Conservation (phyloP, 2,113 vertebrate species). For the Halcyon senegalensis region DNA sequence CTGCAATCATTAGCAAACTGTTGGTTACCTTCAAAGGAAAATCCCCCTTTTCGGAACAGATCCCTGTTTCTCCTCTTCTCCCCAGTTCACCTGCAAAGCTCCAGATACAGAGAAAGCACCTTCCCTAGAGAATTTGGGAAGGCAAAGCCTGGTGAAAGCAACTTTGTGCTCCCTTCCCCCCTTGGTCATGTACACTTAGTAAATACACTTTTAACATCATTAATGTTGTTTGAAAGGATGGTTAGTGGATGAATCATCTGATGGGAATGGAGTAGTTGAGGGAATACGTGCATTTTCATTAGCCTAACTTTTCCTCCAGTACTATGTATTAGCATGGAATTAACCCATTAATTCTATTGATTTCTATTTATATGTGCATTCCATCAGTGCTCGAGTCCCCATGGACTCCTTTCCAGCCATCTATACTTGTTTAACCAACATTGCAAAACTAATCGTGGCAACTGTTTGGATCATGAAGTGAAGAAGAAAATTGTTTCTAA, state of each 20-base stretch:
- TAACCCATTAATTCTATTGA: slow-evolving; percentile 72
- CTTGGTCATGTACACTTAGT: neutral
- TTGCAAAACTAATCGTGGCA: slow-evolving; percentile 14
- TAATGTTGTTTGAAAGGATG: slow-evolving; percentile 41
- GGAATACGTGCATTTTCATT: slow-evolving; percentile 68
- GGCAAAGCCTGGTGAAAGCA: neutral
- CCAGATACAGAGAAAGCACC: neutral
- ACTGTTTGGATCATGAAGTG: slow-evolving; percentile 22
- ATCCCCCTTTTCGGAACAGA: too few species aligned
- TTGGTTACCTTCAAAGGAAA: neutral
- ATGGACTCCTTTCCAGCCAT: neutral
- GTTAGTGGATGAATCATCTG: slow-evolving; percentile 54
- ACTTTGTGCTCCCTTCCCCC: neutral
- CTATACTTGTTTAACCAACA: slow-evolving; percentile 62
- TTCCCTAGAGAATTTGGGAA: neutral
- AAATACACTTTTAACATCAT: slow-evolving; percentile 53
- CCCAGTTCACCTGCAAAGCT: neutral
- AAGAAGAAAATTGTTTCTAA: slow-evolving; percentile 43
- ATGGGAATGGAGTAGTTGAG: slow-evolving; percentile 60
- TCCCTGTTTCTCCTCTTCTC: neutral
- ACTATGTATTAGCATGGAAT: slow-evolving; percentile 38
- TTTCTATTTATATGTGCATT: slow-evolving; percentile 51
- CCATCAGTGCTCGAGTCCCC: neutral
- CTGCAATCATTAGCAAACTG: neutral
- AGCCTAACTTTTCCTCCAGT: slow-evolving; percentile 47